Evolutionary conservation across 2,797 vertebrate genomes (phyloP).

Genomic region (Eulemur coronatus): DNA sequence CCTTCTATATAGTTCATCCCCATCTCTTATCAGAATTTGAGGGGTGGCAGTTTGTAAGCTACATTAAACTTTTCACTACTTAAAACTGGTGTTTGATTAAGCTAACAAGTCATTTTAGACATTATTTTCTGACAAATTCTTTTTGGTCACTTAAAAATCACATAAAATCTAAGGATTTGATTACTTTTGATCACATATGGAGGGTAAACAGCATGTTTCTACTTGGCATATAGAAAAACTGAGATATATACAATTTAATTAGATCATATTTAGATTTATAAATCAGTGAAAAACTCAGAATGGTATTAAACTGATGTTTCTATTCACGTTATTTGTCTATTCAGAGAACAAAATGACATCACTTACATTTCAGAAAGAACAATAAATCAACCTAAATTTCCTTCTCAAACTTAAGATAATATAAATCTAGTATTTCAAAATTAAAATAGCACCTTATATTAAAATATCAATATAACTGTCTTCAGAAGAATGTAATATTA

Average conservation of each 20-base stretch:
- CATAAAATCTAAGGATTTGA: no score
- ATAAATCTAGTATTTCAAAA: constrained; percentile 56
- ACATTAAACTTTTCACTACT: neutral
- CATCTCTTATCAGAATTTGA: neutral
- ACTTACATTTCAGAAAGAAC: constrained; percentile 50
- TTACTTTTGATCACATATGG: neutral
- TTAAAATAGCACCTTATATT: constrained; percentile 63
- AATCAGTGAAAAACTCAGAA: constrained; percentile 37
- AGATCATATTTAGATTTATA: constrained; percentile 28
- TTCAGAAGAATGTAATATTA: constrained; percentile 64
- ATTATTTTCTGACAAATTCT: neutral
- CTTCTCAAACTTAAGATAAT: constrained; percentile 39
- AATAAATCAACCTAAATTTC: constrained; percentile 56
- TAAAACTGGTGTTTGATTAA: neutral
- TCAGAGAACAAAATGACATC: constrained; percentile 17
- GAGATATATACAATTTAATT: constrained; percentile 38
- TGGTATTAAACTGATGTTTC: constrained; percentile 16
- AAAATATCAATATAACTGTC: constrained; percentile 69
- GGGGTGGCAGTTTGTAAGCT: neutral
- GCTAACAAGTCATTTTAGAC: neutral
- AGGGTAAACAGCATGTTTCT: neutral
- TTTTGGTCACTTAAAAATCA: no score
- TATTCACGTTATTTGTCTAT: constrained; percentile 46
- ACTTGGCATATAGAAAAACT: neutral
- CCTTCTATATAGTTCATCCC: neutral